Conservation (phyloP, 2,888 invertebrate species). For the Phlogophora meticulosa region DNA sequence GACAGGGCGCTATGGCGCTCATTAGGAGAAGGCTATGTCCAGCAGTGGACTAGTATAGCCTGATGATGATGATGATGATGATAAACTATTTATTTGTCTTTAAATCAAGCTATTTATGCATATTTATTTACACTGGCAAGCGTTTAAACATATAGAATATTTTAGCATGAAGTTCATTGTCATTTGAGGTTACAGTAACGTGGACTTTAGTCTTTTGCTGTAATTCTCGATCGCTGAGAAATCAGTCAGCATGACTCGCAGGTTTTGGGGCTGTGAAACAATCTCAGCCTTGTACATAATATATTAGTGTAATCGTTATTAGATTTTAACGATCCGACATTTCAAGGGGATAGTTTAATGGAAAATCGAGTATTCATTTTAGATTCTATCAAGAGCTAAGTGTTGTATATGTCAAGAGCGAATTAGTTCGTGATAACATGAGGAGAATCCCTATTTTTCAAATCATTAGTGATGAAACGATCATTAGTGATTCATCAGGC, state of each 20-base stretch:
- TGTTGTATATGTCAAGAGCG: background rate
- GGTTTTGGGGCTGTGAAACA: conserved; percentile 1
- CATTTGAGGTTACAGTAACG: conserved; percentile 32
- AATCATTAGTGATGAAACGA: conserved; percentile 8
- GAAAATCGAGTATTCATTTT: background rate
- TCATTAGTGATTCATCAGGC: conserved; percentile 24
- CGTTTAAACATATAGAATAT: conserved; percentile 30
- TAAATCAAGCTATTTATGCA: conserved; percentile 6
- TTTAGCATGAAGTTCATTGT: conserved; percentile 52
- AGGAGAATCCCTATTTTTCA: background rate
- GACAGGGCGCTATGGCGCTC: no score
- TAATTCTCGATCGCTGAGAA: conserved; percentile 26
- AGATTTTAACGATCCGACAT: conserved; percentile 7
- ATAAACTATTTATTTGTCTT: background rate
- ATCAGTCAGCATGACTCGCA: conserved; percentile 37
- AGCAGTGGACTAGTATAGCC: no score
- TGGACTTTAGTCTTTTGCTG: conserved; percentile 39
- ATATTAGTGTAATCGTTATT: conserved; percentile 24
- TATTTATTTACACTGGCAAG: conserved; percentile 1
- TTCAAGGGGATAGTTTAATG: conserved; percentile 16
- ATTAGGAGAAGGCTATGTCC: no score
- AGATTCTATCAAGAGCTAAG: background rate
- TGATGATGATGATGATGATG: background rate
- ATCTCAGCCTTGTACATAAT: conserved; percentile 4
- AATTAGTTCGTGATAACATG: background rate